Base-by-base conservation (phyloP, 2,113 vertebrate species). In the Calcarius ornatus region DNA sequence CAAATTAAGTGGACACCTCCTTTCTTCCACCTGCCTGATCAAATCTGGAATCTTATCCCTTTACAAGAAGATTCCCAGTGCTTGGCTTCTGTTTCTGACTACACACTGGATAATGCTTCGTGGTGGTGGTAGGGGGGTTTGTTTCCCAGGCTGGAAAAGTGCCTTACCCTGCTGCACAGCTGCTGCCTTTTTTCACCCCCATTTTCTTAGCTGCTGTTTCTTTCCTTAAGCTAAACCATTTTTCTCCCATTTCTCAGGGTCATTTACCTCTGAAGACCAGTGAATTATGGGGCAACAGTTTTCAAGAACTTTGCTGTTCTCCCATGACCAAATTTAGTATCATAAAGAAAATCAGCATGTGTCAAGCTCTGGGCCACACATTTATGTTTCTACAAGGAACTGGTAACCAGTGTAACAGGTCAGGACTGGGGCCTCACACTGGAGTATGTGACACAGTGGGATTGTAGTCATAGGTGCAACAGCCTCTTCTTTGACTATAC, bases 101-200 rank as follows among this genome's bases (percentile, higher is more conserved):
- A 30, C 11, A 37, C 6, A 11, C 23, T 45, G 10, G 16, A 31
- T 56, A 61, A 42, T 38, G 33, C 31, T 69, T 5, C 6, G 20
- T 42, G 28, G 27, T 47, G 23, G 18, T 5, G 16, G 6, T 1
- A 21, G 30, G 12, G 30, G 4, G 1, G 1, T 21, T 21, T 80
- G 30, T 40, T 76, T 37, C 20, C 37, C 68, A 68, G 35, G 51
- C 15, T 66, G 31, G 31, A 27, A 78, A 90, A 15, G 6, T 45
- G 33, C 59, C 35, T 60, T 27, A 77, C 51, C 27, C 64, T 68
- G 15, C 38, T 77, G n/a, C 69, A 61, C 30, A 50, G 19, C 33
- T 80, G 20, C 31, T 86, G n/a, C 38, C 30, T 35, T 19, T 51
- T 45, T 53, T 18, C 2, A 23, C 4, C 3, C 16, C 23, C 6